Evolutionary conservation across 2,113 vertebrate genomes (phyloP).

Genomic region (Baryphthengus martii): DNA sequence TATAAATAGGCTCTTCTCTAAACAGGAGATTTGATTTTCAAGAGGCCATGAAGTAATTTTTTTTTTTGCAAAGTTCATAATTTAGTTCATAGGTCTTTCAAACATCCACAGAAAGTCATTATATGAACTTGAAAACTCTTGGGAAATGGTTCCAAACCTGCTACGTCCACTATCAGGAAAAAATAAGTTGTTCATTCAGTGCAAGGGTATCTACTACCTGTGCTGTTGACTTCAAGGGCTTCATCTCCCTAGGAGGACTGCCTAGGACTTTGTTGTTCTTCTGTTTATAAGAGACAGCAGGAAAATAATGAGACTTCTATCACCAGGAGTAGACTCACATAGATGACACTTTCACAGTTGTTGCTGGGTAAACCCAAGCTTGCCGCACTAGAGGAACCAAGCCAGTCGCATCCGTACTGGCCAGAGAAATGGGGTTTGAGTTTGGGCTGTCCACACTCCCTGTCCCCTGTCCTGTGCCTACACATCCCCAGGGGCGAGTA

Average conservation of each 20-base stretch:
- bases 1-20: neutral
- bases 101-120: neutral
- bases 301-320: neutral
- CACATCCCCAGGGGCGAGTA: fast-evolving
- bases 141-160: neutral
- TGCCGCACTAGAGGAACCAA: fast-evolving
- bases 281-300: neutral
- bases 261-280: neutral
- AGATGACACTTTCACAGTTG: neutral
- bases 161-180: neutral
- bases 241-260: neutral
- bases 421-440: neutral
- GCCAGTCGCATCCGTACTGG: neutral
- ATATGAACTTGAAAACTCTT: neutral
- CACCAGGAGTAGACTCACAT: neutral
- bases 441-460: fast-evolving
- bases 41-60: neutral
- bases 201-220: neutral
- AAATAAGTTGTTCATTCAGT: neutral
- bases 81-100: neutral
- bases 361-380: neutral
- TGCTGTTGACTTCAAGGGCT: neutral
- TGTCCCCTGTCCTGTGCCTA: neutral
- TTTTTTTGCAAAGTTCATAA: neutral
- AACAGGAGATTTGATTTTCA: neutral